phyloP scores from a whole-genome alignment of 2,113 vertebrate species.

The Oenanthe melanoleuca region DNA sequence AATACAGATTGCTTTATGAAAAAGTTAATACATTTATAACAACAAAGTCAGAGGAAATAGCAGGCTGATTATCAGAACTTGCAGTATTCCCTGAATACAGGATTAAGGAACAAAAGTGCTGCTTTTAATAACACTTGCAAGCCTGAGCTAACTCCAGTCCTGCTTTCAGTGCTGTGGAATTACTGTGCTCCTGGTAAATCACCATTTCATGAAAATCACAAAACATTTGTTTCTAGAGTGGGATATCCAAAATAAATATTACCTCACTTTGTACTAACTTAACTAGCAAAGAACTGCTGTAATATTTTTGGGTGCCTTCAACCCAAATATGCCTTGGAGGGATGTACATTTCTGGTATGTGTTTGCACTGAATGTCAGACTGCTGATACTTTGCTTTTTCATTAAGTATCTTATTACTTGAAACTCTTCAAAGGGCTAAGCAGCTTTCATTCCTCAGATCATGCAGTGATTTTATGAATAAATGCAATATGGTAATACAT shows the following conservation, averaged over 20 bases:
- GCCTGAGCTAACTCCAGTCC: neutral
- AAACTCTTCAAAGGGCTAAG: slow-evolving; percentile 50
- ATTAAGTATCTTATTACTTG: slow-evolving; percentile 30
- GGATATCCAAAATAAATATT: neutral
- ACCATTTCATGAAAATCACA: neutral
- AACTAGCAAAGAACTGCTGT: neutral
- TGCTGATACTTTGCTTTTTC: slow-evolving; percentile 27
- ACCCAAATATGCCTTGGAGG: neutral
- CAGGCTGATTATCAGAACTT: slow-evolving; percentile 69
- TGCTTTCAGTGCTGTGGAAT: slow-evolving; percentile 2
- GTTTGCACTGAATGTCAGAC: neutral
- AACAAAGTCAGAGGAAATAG: slow-evolving; percentile 56
- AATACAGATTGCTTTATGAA: slow-evolving; percentile 67
- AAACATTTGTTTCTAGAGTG: neutral
- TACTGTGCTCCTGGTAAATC: neutral
- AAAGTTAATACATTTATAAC: slow-evolving; percentile 71
- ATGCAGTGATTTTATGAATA: slow-evolving; percentile 43
- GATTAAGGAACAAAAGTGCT: slow-evolving; percentile 41
- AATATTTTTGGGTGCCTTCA: neutral
- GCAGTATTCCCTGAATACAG: slow-evolving; percentile 58
- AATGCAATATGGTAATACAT: slow-evolving; percentile 12
- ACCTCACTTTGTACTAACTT: neutral
- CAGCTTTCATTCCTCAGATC: slow-evolving; percentile 23
- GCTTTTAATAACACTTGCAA: slow-evolving; percentile 49
- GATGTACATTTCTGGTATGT: neutral